These are phyloP conservation scores for Anguilla japonica DNA, from an alignment of 2,113 vertebrate species.

Conservation along the genomic window DNA sequence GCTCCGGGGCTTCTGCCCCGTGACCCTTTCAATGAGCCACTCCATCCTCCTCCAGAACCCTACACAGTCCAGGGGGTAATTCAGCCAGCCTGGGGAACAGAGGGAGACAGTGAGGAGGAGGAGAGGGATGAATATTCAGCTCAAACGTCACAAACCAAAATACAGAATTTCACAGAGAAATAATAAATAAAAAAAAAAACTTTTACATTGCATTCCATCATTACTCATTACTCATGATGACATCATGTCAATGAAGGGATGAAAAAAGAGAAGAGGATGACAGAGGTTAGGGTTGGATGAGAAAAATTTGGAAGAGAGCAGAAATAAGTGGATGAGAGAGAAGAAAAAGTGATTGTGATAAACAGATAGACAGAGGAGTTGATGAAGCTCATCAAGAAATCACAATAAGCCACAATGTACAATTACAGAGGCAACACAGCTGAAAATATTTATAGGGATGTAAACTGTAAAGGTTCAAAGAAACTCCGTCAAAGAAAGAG, in stretches of 20 bases:
- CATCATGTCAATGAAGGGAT: slow-evolving; percentile 4
- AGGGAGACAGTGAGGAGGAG: not conserved
- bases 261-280: not conserved
- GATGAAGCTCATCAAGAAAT: not conserved
- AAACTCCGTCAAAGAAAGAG: too few relatives aligned
- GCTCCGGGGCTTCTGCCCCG: slow-evolving; percentile 64
- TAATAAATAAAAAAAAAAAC: not conserved
- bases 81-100: slow-evolving; percentile 65
- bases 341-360: not conserved
- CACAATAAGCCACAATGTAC: too few relatives aligned
- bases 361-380: not conserved
- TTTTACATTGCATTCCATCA: too few relatives aligned
- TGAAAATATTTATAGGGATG: not conserved
- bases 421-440: too few relatives aligned
- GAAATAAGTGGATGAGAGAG: not conserved
- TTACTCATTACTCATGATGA: too few relatives aligned
- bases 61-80: slow-evolving; percentile 69
- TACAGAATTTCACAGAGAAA: not conserved
- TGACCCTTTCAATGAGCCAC: slow-evolving; percentile 60
- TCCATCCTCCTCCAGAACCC: slow-evolving; percentile 72
- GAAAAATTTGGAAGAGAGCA: not conserved
- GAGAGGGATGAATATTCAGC: not conserved
- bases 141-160: not conserved
- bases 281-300: not conserved
- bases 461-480: not conserved